Percentiles rank a stretch among this genome's conserved stretches.
Conservation (phyloP, 64 coral and sea anemone species). For the Cladopsammia gracilis region DNA sequence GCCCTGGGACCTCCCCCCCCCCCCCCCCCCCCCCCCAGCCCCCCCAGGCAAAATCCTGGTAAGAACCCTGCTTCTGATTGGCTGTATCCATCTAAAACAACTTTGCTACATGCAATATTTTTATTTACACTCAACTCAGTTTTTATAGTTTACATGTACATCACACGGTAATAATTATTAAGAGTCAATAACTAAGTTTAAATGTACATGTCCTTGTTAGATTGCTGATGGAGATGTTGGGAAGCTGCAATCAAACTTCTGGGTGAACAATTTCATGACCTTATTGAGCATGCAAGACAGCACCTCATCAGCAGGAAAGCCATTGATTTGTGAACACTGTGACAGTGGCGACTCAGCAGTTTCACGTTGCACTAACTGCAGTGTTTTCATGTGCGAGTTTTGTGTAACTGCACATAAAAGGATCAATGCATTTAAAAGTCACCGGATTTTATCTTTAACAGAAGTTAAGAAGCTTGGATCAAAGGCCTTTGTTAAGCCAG, state of each 20-base stretch:
- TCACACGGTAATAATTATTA: no score
- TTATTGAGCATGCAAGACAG: neutral
- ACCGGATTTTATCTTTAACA: constrained; percentile 30
- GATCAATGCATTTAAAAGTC: neutral
- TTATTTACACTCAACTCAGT: no score
- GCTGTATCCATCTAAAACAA: no score
- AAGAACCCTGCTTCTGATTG: no score
- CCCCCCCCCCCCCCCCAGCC: no score
- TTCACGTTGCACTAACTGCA: neutral
- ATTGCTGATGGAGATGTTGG: neutral
- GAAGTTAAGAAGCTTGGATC: constrained; percentile 35
- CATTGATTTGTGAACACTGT: neutral
- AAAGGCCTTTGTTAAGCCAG: neutral
- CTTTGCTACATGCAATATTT: no score
- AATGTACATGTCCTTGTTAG: no score
- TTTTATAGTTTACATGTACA: no score
- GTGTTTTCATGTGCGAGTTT: constrained; percentile 3
- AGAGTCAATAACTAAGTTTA: no score
- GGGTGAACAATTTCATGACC: neutral
- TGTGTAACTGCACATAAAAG: constrained; percentile 40
- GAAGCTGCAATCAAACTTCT: neutral
- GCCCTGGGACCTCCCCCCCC: no score
- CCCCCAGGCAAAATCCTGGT: no score
- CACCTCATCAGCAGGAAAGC: neutral
- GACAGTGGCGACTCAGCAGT: neutral